Conservation (phyloP, 1,140 invertebrate species). For the Drepana arcuata region DNA sequence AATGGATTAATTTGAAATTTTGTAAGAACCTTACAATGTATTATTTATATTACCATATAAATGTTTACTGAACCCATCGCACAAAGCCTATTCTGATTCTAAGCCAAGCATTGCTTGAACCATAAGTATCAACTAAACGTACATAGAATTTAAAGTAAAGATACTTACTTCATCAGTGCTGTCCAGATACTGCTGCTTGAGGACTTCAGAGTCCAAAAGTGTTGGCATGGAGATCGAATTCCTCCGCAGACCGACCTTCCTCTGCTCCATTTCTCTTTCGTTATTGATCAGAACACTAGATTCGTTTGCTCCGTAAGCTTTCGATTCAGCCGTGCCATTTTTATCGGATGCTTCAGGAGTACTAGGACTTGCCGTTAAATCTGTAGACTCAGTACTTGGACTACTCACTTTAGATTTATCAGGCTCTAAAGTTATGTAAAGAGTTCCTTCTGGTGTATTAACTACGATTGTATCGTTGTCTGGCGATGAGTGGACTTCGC, state of each 20-base stretch:
- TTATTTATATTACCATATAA: too few relatives aligned
- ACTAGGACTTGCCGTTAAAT: slow-evolving; percentile 29
- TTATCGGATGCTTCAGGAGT: slow-evolving; percentile 40
- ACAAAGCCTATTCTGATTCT: too few relatives aligned
- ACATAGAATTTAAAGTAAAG: neutral
- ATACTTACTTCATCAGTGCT: slow-evolving; percentile 43
- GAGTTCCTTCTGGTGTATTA: slow-evolving; percentile 56
- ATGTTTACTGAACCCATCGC: too few relatives aligned
- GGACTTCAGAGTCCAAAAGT: slow-evolving; percentile 46
- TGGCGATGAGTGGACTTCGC: slow-evolving; percentile 34
- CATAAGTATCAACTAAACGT: neutral
- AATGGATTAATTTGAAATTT: too few relatives aligned
- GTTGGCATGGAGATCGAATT: slow-evolving; percentile 70
- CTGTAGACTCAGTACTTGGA: slow-evolving; percentile 44
- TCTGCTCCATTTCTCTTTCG: slow-evolving; percentile 34
- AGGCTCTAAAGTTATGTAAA: slow-evolving; percentile 58
- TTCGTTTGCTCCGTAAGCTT: slow-evolving; percentile 36
- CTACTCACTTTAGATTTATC: slow-evolving; percentile 39
- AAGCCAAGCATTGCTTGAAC: too few relatives aligned
- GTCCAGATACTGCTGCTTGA: slow-evolving; percentile 54
- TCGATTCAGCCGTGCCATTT: too few relatives aligned
- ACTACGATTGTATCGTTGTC: slow-evolving; percentile 62
- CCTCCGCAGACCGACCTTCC: slow-evolving; percentile 41
- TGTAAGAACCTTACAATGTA: too few relatives aligned
- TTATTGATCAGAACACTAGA: slow-evolving; percentile 35